Evolutionary conservation across 2,113 vertebrate species (phyloP), one percentile per base, ranked within the genome.

Genomic region (Falcunculus frontatus): DNA sequence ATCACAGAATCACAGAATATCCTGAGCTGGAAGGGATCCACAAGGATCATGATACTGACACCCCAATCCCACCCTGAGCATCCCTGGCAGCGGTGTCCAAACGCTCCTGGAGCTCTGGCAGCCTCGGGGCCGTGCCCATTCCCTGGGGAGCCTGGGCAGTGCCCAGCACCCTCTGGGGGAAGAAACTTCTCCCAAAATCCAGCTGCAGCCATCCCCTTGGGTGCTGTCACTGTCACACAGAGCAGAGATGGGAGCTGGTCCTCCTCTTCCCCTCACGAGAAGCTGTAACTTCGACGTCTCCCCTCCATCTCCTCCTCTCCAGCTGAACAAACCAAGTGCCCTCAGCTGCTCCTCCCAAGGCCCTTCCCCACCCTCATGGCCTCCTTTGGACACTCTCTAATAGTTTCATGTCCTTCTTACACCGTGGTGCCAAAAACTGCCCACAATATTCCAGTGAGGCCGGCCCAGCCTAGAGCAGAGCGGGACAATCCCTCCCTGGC

Each of bases 381-480:
- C 56, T 35, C 56, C 26, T 32, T 1, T 11, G 37, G 46, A 26
- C 33, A 7, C 32, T 37, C 67, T 9, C 55, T 13, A 0, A 14
- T 9, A 37, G 21, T 8, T 63, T 62, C 10, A 6, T 11, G 41
- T 33, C 62, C 16, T 21, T 11, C 21, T 62, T 7, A 13, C 5
- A 3, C 19, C 3, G 3, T 10, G 55, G 35, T 12, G 16, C 55
- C 39, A 56, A 16, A 26, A 68, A 9, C 2, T 73, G 26, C 56
- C 26, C 19, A 1, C 5, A 33, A 1, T 2, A 9, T 9, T 46
- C 8, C 16, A 6, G 21, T 1, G 37, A 37, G 39, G 8, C 46
- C 7, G 2, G 3, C 57, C 21, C 29, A 23, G 53, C 35, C 42
- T 11, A 1, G 26, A 25, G 46, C 55, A 35, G 79, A 23, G 56